Evolutionary conservation across 2,888 invertebrate genomes (phyloP).

Genomic region (Andrena camellia): DNA sequence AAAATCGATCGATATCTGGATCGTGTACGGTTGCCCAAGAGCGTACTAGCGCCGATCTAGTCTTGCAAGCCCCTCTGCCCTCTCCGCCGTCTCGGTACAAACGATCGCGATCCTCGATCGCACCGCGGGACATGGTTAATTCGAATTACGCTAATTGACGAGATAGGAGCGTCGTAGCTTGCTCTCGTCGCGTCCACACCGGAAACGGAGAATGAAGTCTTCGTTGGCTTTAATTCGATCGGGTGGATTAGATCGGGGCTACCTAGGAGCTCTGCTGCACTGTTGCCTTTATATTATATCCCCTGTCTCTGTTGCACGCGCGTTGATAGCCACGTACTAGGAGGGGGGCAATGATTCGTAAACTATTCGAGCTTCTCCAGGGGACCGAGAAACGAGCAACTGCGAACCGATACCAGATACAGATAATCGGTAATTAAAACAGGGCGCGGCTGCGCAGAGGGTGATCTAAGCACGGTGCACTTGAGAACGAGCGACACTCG

Average conservation of each 20-base stretch:
- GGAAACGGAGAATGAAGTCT: slow-evolving; percentile 60
- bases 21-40: slow-evolving; percentile 65
- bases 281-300: slow-evolving; percentile 20
- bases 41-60: slow-evolving; percentile 68
- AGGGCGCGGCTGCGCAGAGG: neutral
- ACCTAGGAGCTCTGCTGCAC: neutral
- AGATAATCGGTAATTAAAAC: slow-evolving; percentile 2
- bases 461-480: neutral
- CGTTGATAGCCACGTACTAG: neutral
- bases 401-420: neutral
- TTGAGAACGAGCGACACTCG: neutral
- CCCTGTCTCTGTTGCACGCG: slow-evolving; percentile 8
- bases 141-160: slow-evolving; percentile 74
- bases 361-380: neutral
- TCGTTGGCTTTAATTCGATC: slow-evolving; percentile 53
- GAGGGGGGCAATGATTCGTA: neutral
- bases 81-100: slow-evolving; percentile 20
- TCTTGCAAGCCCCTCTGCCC: slow-evolving; percentile 14
- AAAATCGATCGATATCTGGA: slow-evolving; percentile 71
- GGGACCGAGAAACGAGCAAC: neutral
- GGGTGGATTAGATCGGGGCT: slow-evolving; percentile 38
- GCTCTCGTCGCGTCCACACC: slow-evolving; percentile 21
- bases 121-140: slow-evolving; percentile 73
- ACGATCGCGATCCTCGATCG: slow-evolving; percentile 67
- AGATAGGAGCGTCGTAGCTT: slow-evolving; percentile 46